Base-by-base conservation (phyloP, 2,797 vertebrate species). In the Meriones psammophilus region DNA sequence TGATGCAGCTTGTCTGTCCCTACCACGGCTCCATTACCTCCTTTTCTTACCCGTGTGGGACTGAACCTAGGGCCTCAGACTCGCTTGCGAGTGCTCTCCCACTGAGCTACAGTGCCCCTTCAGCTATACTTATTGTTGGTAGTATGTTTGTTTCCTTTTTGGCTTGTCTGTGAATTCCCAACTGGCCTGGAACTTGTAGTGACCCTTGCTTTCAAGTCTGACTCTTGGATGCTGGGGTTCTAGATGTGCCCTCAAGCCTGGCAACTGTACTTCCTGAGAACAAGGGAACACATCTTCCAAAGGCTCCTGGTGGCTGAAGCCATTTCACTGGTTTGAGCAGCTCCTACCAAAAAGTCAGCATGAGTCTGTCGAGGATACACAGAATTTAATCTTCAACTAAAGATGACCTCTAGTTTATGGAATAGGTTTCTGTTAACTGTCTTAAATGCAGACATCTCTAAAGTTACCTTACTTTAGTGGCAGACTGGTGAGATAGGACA, bases 391-490 rank as follows among this genome's bases (percentile, higher is more conserved):
- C 36, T 85, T 66, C 39, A 78, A 24, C 64, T 64, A 88, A 90
- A 88, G n/a, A 93, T 50, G 74, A 88, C 15, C 71, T 60, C 85
- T 15, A 93, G 68, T 88, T 84, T 46, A 77, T 24, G 24, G 92
- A 94, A 91, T 28, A 68, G 24, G 50, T 50, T 93, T 92, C 80
- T 93, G 42, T 77, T 88, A 91, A 91, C 17, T 95, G 54, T 71
- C 87, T 73, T 88, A 92, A 77, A 94, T 66, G 60, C 18, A 89
- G 69, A 83, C 33, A 91, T 71, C 42, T 83, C 36, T 46, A 66
- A 91, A 77, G 83, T 58, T 64, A 56, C 8, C 50, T 64, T 42
- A 77, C 50, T 79, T 92, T 60, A 93, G 62, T 58, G 22, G 77
- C 54, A 95, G 50, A 92, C 46, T 90, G n/a, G n/a, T 68, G 80